Conservation (phyloP, 2,797 vertebrate species). For the Hylomyscus alleni region DNA sequence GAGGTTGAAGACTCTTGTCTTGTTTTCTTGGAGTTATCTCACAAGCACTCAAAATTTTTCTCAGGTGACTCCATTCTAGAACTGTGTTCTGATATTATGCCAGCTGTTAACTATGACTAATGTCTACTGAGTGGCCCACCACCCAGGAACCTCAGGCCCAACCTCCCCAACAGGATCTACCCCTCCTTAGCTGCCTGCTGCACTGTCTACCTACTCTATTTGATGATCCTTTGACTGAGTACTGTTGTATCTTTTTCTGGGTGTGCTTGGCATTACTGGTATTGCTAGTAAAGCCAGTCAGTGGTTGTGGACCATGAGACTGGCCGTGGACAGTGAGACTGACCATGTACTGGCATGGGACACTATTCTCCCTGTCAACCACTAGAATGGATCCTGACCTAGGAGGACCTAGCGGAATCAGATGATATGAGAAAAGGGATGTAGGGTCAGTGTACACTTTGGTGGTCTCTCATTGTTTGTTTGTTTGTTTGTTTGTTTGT, state of each 20-base stretch:
- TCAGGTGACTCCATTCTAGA: not conserved
- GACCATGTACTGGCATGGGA: accelerated
- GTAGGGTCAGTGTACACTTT: accelerated
- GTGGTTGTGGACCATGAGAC: too few relatives aligned
- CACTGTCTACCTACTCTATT: accelerated
- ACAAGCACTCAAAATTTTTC: not conserved
- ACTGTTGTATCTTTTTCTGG: not conserved
- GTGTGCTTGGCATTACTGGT: not conserved
- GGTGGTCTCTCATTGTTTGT: not conserved
- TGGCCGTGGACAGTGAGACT: not conserved
- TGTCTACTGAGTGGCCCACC: too few relatives aligned
- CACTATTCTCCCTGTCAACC: not conserved
- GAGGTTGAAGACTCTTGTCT: not conserved
- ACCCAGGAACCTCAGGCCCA: not conserved
- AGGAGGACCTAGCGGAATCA: not conserved
- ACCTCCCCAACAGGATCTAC: not conserved
- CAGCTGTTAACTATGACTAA: not conserved
- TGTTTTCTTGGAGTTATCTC: not conserved
- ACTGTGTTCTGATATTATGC: too few relatives aligned
- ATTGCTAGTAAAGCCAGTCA: not conserved
- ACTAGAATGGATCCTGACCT: not conserved
- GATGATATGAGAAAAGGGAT: accelerated
- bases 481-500: not conserved
- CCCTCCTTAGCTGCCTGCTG: too few relatives aligned
- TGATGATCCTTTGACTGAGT: not conserved